phyloP scores from a whole-genome alignment of 2,888 invertebrate genomes.

The Campoletis raptor region DNA sequence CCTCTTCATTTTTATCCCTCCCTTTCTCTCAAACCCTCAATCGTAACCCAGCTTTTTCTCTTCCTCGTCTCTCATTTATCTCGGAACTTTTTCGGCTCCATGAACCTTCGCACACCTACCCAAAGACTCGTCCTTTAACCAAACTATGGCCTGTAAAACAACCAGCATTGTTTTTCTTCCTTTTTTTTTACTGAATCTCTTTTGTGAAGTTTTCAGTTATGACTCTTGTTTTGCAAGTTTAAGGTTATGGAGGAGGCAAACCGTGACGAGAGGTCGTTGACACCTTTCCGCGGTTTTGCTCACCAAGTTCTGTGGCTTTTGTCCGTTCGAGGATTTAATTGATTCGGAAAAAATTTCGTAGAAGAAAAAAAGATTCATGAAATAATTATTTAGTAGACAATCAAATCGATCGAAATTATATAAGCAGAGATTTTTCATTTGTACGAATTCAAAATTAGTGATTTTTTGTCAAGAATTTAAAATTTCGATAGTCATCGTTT shows the following conservation, averaged over 20 bases:
- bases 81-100: constrained; percentile 43
- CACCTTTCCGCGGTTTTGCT: constrained; percentile 6
- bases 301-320: not conserved
- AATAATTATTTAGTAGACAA: too few relatives aligned
- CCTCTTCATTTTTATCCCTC: not conserved
- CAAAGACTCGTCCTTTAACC: constrained; percentile 9
- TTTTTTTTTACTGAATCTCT: not conserved
- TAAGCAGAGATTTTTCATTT: not conserved
- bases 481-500: not conserved
- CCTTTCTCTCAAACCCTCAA: constrained; percentile 20
- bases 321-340: not conserved
- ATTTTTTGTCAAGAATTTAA: not conserved
- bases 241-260: constrained; percentile 1
- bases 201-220: constrained; percentile 1
- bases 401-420: constrained; percentile 26
- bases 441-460: not conserved
- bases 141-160: constrained; percentile 36
- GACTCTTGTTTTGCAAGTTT: not conserved
- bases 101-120: constrained; percentile 7
- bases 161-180: not conserved
- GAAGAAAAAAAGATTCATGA: not conserved
- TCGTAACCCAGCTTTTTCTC: constrained; percentile 44
- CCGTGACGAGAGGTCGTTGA: constrained; percentile 22
- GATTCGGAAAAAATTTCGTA: not conserved
- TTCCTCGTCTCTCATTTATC: constrained; percentile 62